Evolutionary conservation across 2,113 vertebrate species (phyloP).

Genomic region (Nyctereutes procyonoides): DNA sequence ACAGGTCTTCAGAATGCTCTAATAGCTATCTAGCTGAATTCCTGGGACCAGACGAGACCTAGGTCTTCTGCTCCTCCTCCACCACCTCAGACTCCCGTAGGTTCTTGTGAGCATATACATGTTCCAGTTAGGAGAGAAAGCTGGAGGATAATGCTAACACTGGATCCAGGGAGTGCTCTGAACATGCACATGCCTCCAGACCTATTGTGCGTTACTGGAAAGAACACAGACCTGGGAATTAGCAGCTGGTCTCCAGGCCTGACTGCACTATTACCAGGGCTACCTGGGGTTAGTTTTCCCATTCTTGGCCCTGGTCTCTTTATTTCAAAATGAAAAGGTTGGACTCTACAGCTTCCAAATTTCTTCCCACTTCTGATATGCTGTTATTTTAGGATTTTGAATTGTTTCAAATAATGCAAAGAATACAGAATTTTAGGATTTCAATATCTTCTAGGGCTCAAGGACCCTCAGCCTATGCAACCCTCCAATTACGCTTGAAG

Average conservation of each 20-base stretch:
- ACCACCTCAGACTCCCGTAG: background rate
- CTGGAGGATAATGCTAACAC: background rate
- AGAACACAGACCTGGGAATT: background rate
- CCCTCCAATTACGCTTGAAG: background rate
- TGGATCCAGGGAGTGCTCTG: background rate
- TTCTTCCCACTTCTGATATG: background rate
- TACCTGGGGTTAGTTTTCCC: background rate
- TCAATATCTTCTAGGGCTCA: background rate
- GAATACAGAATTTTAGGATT: background rate
- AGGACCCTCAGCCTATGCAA: background rate
- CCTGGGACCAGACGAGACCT: no score
- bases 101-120: background rate
- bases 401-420: background rate
- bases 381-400: background rate
- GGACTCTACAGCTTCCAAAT: background rate
- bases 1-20: no score
- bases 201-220: background rate
- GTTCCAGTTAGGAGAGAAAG: conserved; percentile 21
- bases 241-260: background rate
- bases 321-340: background rate
- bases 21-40: no score
- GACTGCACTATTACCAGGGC: background rate
- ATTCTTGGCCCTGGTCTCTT: background rate
- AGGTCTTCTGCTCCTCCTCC: no score
- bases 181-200: rapidly evolving